Evolutionary conservation across 2,113 vertebrate species (phyloP), one percentile per base, ranked within the genome.

Genomic region (Actinemys pallida): DNA sequence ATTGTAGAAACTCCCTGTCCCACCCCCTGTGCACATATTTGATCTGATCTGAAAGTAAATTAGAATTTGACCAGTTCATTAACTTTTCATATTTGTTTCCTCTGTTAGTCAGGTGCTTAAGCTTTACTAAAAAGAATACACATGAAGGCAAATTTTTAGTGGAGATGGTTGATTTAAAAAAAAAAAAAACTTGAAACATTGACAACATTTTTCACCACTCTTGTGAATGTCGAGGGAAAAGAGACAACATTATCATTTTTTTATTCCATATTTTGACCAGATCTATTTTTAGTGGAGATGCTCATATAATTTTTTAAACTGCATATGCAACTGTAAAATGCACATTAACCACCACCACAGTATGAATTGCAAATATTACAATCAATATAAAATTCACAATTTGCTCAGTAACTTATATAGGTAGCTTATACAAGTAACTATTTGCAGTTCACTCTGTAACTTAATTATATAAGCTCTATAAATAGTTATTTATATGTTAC

Each of bases 21-120:
- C 22, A 27, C 25, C 6, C 10, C 22, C 39, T 11, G 4, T 91
- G 31, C 62, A 85, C 20, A 5, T 2, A 56, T 57, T 35, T 54
- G 42, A 54, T 88, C 42, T 52, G 10, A 62, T 88, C 88, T 53
- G 56, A 2, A 54, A 84, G 20, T 86, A 2, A 42, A 49, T 81
- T 57, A 92, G 59, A 0, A 45, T 92, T 79, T 49, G 35, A 65
- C 1, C 42, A 82, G 22, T 86, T 86, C 57, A 22, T 76, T 9
- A 83, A 42, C 2, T 5, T 79, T 82, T 87, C 11, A 1, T 82
- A 1, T 82, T 93, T 65, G 81, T 72, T 72, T 86, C 13, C 1
- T 29, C 81, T 90, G 53, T 1, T 6, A 57, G 0, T 49, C 0
- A 93, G 45, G 0, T 57, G 1, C 82, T n/a, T n/a, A 83, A 57